phyloP scores from a whole-genome alignment of 2,113 vertebrate genomes.

The Gymnogyps californianus region DNA sequence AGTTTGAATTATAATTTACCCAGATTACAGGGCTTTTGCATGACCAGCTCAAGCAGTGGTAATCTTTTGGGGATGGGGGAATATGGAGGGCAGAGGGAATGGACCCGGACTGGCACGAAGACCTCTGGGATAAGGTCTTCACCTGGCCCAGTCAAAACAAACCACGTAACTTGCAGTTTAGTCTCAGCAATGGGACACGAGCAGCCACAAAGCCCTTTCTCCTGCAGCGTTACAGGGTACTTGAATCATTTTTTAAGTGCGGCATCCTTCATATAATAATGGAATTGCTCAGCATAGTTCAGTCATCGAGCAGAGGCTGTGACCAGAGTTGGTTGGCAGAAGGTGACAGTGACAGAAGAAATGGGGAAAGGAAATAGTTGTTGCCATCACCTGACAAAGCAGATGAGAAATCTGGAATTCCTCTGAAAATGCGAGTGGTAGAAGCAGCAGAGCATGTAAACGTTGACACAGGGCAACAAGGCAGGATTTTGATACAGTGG shows the following conservation, averaged over 20 bases:
- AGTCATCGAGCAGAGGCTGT: background rate
- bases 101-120: background rate
- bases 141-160: background rate
- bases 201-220: background rate
- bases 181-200: background rate
- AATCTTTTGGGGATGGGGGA: background rate
- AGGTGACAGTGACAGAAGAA: background rate
- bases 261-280: background rate
- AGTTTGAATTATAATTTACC: background rate
- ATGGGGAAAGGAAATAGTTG: background rate
- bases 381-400: background rate
- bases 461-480: slow-evolving; percentile 11
- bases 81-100: background rate
- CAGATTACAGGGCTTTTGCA: background rate
- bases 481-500: slow-evolving; percentile 41
- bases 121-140: background rate
- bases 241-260: background rate
- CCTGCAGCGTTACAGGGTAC: background rate
- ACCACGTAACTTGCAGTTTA: background rate
- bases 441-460: slow-evolving; percentile 33
- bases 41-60: background rate
- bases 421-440: background rate
- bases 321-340: background rate
- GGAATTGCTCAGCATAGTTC: background rate
- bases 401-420: background rate